Evolutionary conservation across 2,113 vertebrate genomes (phyloP), one percentile per base, ranked within the genome.

Genomic region (Fulica atra): DNA sequence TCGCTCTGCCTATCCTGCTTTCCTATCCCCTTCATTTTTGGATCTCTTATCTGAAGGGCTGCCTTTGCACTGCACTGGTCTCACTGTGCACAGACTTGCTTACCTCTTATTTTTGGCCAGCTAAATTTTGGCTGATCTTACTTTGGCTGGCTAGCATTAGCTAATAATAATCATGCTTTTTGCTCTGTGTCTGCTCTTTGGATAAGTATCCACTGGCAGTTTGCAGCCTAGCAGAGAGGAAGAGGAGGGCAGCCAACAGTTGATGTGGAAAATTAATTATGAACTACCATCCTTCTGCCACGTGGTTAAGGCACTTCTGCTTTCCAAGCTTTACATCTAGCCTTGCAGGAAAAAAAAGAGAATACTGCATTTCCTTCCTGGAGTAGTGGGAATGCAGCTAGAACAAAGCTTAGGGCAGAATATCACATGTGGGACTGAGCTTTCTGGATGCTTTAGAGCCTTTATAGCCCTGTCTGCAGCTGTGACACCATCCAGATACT

Each of bases 251-350:
- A 8, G 81, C 88, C 87, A 92, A 51, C 78, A 89, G 71, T 40
- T 89, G 81, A 80, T 92, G 89, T 92, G 79, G 71, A 93, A 96
- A 92, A 96, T 93, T 89, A 95, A 93, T 96, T 93, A 80, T 83
- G 50, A 84, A 13, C 64, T 90, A 59, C 82, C 68, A 60, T 92
- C 46, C 60, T 92, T 50, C 74, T 95, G 74, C 87, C 71, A 50
- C 4, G 17, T 72, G 50, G 73, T 88, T 82, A 80, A 88, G 31
- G n/a, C 74, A 80, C 28, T 70, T 89, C 51, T 91, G 70, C 85
- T 88, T 87, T 93, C 84, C 81, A 95, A 82, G 73, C 50, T 93
- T 84, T 72, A 33, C 51, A 68, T 86, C 50, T 63, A 86, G 18
- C 79, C 68, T 86, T 0, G 0, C 35, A 53, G 69, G 48, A 48